These are phyloP conservation scores for Catagonus wagneri DNA, from an alignment of 2,113 vertebrate species.

Conservation along the genomic window DNA sequence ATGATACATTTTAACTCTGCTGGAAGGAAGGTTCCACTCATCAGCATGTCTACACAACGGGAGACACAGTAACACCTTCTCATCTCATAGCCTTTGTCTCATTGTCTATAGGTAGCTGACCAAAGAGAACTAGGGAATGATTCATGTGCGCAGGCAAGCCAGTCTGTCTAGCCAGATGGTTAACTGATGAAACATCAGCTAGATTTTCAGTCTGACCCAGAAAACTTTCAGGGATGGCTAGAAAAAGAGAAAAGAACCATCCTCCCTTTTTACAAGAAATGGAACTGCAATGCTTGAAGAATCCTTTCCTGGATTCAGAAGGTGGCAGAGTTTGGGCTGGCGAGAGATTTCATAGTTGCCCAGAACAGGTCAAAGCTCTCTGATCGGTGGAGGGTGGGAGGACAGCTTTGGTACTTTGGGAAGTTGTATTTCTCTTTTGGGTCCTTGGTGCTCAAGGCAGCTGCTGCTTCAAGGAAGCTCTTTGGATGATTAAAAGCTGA, in stretches of 20 bases:
- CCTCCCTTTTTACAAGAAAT: background rate
- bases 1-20: constrained; percentile 68
- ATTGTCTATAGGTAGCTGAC: background rate
- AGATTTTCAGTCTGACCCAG: background rate
- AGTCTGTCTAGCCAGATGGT: background rate
- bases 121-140: background rate
- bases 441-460: background rate
- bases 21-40: background rate
- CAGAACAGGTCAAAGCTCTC: background rate
- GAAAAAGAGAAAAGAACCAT: background rate
- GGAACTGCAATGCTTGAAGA: background rate
- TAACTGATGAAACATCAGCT: background rate
- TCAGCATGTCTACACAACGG: background rate
- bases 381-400: background rate
- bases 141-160: background rate
- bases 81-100: background rate
- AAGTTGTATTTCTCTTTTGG: background rate
- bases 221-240: background rate
- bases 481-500: constrained; percentile 26
- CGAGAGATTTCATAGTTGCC: background rate
- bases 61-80: background rate
- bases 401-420: background rate
- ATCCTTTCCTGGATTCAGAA: background rate
- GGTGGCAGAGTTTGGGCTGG: background rate
- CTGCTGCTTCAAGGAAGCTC: background rate